Percentiles rank a stretch among this genome's conserved stretches.
Conservation (phyloP, 1,140 invertebrate genomes). For the Bombus waltoni region DNA sequence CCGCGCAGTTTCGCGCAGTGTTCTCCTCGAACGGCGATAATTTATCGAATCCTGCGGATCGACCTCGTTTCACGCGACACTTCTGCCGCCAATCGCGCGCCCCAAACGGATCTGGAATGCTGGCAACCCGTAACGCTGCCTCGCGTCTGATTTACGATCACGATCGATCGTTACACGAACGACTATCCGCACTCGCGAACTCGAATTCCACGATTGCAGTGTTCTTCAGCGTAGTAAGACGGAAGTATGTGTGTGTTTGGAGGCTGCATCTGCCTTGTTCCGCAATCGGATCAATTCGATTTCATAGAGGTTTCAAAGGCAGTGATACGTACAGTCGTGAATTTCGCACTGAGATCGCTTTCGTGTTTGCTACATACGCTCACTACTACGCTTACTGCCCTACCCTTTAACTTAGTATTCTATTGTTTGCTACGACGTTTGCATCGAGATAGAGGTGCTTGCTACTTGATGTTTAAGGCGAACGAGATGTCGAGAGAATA, state of each 20-base stretch:
- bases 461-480: not conserved
- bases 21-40: constrained; percentile 44
- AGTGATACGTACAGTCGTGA: not conserved
- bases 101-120: constrained; percentile 50
- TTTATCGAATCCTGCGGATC: constrained; percentile 49
- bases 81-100: constrained; percentile 32
- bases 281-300: not conserved
- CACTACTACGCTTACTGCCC: not conserved
- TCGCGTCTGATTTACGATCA: constrained; percentile 76
- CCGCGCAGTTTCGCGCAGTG: constrained; percentile 12
- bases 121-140: constrained; percentile 54
- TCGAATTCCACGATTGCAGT: constrained; percentile 55
- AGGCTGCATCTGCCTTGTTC: not conserved
- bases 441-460: not conserved
- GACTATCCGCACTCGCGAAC: constrained; percentile 60
- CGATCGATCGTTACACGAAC: constrained; percentile 59
- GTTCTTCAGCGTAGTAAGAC: constrained; percentile 7
- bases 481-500: no score
- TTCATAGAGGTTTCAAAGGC: not conserved
- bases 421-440: not conserved
- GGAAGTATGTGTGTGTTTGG: not conserved
- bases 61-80: constrained; percentile 55
- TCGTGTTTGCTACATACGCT: not conserved
- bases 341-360: constrained; percentile 11
- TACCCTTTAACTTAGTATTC: not conserved